These are phyloP conservation scores for Pissodes strobi DNA, from an alignment of 1,140 invertebrate genomes.

Conservation along the genomic window DNA sequence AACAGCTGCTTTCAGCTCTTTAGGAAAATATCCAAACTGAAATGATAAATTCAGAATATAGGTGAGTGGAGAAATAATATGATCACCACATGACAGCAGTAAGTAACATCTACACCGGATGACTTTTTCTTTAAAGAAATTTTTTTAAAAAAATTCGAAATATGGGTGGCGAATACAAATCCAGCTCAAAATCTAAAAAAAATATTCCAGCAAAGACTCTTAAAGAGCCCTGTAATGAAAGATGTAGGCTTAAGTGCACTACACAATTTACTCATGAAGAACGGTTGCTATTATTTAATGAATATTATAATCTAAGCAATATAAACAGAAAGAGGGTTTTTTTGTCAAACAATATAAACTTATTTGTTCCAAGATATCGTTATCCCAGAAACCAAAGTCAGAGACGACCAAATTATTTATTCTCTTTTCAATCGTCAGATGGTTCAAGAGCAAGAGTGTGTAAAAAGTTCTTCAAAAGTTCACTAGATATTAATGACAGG, in stretches of 20 bases:
- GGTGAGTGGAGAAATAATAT: too few relatives aligned
- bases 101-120: too few relatives aligned
- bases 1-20: too few relatives aligned
- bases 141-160: too few relatives aligned
- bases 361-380: neutral
- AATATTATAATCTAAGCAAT: neutral
- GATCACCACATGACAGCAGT: too few relatives aligned
- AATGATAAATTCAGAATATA: too few relatives aligned
- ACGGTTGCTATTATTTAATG: neutral
- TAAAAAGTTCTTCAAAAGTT: conserved; percentile 4
- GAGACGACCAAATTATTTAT: too few relatives aligned
- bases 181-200: too few relatives aligned
- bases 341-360: neutral
- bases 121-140: too few relatives aligned
- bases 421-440: neutral
- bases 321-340: neutral
- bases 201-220: neutral
- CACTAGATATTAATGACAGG: conserved; percentile 20
- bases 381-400: neutral
- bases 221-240: neutral
- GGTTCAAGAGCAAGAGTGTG: neutral
- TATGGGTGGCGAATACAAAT: too few relatives aligned
- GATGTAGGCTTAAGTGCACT: neutral
- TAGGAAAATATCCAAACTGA: too few relatives aligned
- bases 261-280: neutral